Conservation (phyloP, 2,797 vertebrate genomes). For the Neolamprologus multifasciatus region DNA sequence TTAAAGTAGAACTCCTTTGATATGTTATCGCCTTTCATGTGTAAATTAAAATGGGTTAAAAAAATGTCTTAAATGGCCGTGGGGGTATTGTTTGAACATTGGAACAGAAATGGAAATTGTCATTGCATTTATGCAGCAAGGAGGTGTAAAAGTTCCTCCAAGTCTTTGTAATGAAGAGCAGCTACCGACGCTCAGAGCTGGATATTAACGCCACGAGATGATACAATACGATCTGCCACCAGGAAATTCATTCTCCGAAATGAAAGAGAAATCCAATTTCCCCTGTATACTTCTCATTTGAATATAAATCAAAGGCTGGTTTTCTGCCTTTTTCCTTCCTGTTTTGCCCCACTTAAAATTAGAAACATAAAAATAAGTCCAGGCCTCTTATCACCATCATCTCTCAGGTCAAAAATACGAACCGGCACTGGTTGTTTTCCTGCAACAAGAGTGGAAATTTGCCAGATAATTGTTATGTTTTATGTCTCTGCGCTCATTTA, state of each 20-base stretch:
- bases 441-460: neutral
- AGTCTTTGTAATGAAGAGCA: constrained; percentile 42
- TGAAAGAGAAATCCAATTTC: constrained; percentile 68
- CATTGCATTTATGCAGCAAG: neutral
- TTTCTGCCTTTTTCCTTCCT: constrained; percentile 6
- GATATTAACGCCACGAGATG: constrained; percentile 51
- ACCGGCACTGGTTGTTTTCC: neutral
- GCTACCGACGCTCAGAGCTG: constrained; percentile 39
- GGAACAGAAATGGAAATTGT: constrained; percentile 44
- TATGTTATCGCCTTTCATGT: constrained; percentile 56
- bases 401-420: neutral
- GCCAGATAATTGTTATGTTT: neutral
- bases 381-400: constrained; percentile 6
- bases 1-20: constrained; percentile 43
- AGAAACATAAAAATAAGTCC: constrained; percentile 26
- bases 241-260: constrained; percentile 60
- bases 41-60: constrained; percentile 42
- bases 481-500: neutral
- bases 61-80: constrained; percentile 38
- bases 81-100: constrained; percentile 47
- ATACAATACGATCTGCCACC: constrained; percentile 52
- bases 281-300: constrained; percentile 59
- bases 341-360: constrained; percentile 29
- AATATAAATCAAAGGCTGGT: constrained; percentile 59
- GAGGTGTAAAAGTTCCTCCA: constrained; percentile 33